A percentile compares a stretch with the other conserved stretches of the same genome.
These are phyloP conservation scores for Atlantisia rogersi DNA, from an alignment of 2,113 vertebrate genomes.

Conservation along the genomic window DNA sequence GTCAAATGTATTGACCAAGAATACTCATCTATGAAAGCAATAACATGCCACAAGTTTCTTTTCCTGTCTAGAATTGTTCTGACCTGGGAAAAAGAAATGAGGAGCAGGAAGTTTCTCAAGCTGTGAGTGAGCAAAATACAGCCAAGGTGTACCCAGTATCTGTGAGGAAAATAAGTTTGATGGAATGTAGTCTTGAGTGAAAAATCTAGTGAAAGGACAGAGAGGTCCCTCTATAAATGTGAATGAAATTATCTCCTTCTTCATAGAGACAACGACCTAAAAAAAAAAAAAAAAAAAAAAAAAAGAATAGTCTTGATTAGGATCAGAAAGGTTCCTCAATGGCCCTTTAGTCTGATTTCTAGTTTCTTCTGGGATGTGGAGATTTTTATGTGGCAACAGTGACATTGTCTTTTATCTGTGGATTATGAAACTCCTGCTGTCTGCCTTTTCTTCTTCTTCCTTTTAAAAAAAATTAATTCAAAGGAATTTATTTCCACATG, in stretches of 20 bases:
- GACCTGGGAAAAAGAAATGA: neutral
- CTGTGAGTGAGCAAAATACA: neutral
- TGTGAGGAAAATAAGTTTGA: neutral
- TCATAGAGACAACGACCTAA: neutral
- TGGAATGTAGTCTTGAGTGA: neutral
- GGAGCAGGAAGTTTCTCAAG: neutral
- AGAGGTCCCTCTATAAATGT: fast-evolving
- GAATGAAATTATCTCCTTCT: neutral
- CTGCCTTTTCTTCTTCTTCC: neutral
- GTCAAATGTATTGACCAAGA: neutral
- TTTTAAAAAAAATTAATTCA: neutral
- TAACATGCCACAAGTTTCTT: neutral
- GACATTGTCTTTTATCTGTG: neutral
- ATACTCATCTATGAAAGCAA: neutral
- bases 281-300: too few species aligned
- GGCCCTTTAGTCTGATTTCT: neutral
- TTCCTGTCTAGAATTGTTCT: neutral
- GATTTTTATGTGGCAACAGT: neutral
- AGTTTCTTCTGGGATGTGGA: neutral
- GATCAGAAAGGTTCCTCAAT: neutral
- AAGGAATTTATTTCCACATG: neutral
- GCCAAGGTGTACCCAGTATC: fast-evolving
- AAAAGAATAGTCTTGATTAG: too few species aligned
- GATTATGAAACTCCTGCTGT: neutral
- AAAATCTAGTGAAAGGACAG: neutral